A percentile compares a stretch with the other conserved stretches of the same genome.
Evolutionary conservation across 2,113 vertebrate species (phyloP).

Genomic region (Fregetta grallaria): DNA sequence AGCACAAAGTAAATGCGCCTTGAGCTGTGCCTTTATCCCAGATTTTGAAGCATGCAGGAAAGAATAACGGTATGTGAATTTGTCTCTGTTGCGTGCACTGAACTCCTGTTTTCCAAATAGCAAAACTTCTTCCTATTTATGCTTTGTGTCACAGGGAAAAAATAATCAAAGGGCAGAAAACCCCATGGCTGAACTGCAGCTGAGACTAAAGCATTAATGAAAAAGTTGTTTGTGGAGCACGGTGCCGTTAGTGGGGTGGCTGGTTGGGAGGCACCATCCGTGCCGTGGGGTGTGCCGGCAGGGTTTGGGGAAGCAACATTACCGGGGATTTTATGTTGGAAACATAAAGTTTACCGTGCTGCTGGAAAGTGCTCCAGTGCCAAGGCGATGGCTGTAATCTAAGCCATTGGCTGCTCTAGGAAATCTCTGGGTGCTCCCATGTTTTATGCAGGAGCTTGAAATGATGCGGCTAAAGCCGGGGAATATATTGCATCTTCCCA

Average conservation of each 20-base stretch:
- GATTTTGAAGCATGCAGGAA: neutral
- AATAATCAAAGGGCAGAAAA: neutral
- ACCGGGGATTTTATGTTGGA: neutral
- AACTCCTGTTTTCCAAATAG: neutral
- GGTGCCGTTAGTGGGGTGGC: neutral
- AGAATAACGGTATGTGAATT: neutral
- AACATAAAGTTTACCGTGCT: neutral
- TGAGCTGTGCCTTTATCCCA: neutral
- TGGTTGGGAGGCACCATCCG: neutral
- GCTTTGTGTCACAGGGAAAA: neutral
- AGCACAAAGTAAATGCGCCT: neutral
- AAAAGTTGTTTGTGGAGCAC: neutral
- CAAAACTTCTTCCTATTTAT: neutral
- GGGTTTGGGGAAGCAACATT: neutral
- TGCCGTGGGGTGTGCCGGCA: fast-evolving
- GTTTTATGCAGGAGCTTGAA: neutral
- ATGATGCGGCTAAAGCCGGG: neutral
- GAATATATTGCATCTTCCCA: neutral
- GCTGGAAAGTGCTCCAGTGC: neutral
- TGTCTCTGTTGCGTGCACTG: fast-evolving
- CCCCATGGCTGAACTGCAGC: neutral
- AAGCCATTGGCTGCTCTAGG: neutral
- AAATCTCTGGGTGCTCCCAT: neutral
- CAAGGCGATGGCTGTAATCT: neutral
- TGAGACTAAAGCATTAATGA: neutral